Evolutionary conservation across 2,888 invertebrate genomes (phyloP), one percentile per base, ranked within the genome.

Genomic region (Trilocha varians): DNA sequence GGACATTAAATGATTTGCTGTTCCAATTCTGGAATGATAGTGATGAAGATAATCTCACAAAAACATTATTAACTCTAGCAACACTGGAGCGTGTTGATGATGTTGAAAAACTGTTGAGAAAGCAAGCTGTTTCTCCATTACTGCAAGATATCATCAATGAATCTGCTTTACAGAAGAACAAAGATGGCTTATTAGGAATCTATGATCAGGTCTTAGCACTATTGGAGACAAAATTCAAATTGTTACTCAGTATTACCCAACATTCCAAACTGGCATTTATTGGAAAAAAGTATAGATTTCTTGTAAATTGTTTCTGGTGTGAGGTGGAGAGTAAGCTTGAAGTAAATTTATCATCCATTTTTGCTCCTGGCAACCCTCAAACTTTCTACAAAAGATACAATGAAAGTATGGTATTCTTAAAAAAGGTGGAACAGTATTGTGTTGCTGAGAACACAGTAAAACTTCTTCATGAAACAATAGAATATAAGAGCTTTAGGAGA

Each of bases 341-440:
- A 62, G 89, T 92, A n/a, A 90, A 94, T 68, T 87, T 95, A 62
- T 89, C 92, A 11, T 91, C 93, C 6, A 93, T 97, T 59, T 97
- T 95, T 83, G 95, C 96, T 2, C 95, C 97, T 11, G 97, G 97
- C 42, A 96, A 97, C 80, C 96, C 97, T 0, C 91, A 95, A 65
- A 82, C 91, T 44, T 97, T 97, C 73, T 94, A 93, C 66, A 88
- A 89, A 74, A 91, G 94, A 66, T 98, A 95, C 65, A 89, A 86
- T 59, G 90, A 91, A 53, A 95, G 95, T 25, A 87, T 93, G 67
- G 86, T 90, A 43, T 96, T 97, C 79, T 70, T 97, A 13, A 83
- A 75, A 39, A 88, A 88, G 60, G 88, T 97, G 52, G 93, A 94
- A 62, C 80, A 79, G 17, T 87, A 89, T 51, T 92, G 92, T 60